phyloP scores from a whole-genome alignment of 2,113 vertebrate species.

The Aldabrachelys gigantea region DNA sequence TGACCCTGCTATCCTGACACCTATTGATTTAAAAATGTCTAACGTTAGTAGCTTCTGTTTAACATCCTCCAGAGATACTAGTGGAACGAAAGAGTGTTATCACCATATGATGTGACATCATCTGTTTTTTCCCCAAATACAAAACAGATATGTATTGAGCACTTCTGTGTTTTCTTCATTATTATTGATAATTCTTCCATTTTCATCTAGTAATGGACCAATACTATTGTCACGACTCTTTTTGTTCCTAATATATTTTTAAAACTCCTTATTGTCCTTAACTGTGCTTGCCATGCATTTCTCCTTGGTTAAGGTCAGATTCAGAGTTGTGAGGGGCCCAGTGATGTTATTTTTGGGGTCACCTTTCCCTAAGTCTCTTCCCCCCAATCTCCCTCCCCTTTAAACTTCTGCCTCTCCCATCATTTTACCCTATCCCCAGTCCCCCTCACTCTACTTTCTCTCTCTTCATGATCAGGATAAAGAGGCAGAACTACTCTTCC shows the following conservation, averaged over 20 bases:
- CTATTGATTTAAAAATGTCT: too few species aligned
- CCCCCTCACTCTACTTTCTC: background rate
- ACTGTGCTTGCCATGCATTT: background rate
- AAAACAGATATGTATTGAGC: background rate
- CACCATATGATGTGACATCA: too few species aligned
- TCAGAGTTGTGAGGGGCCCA: background rate
- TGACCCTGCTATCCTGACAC: too few species aligned
- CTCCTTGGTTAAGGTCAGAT: constrained; percentile 39
- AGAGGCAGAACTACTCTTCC: background rate
- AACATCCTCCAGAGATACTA: too few species aligned
- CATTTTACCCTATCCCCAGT: background rate
- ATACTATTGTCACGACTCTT: background rate
- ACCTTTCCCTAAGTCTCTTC: background rate
- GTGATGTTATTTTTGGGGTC: constrained; percentile 21
- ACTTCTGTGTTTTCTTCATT: background rate
- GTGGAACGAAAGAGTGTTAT: too few species aligned
- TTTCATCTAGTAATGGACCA: background rate
- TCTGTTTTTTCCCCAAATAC: too few species aligned
- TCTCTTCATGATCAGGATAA: background rate
- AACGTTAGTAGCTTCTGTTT: too few species aligned
- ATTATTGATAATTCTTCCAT: background rate
- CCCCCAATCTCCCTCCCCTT: background rate
- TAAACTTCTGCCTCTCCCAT: background rate
- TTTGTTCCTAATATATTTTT: background rate
- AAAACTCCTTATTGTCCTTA: background rate